These are phyloP conservation scores for Sorex araneus DNA, from an alignment of 2,113 vertebrate genomes.

Conservation along the genomic window DNA sequence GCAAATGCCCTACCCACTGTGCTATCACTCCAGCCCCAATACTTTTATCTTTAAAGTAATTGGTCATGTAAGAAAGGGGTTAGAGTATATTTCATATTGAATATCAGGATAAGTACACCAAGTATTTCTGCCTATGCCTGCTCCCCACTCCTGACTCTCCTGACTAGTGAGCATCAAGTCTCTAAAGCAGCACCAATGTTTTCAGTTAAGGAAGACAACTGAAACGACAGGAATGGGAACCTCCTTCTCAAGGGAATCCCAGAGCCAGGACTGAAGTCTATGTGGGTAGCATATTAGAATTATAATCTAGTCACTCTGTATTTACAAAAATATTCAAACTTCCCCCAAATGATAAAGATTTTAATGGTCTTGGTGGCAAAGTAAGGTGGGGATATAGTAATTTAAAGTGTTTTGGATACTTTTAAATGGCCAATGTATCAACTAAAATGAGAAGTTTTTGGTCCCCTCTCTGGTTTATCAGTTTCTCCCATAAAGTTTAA, in stretches of 20 bases:
- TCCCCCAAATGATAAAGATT: neutral
- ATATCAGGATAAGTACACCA: conserved; percentile 63
- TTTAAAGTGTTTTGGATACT: neutral
- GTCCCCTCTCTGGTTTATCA: conserved; percentile 13
- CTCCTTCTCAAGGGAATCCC: conserved; percentile 64
- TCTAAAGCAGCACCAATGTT: conserved; percentile 58
- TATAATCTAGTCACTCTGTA: conserved; percentile 66
- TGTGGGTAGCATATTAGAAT: conserved; percentile 47
- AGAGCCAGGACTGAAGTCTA: conserved; percentile 55
- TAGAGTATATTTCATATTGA: conserved; percentile 71
- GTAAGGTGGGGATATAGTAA: neutral
- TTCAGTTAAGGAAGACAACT: conserved; percentile 72
- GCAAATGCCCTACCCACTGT: too few relatives aligned
- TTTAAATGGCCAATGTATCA: conserved; percentile 48
- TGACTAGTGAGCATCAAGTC: conserved; percentile 57
- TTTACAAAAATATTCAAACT: conserved; percentile 54
- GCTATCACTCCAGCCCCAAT: neutral
- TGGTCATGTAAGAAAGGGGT: conserved; percentile 61
- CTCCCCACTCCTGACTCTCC: neutral
- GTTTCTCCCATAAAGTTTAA: conserved; percentile 33
- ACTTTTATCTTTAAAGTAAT: conserved; percentile 53
- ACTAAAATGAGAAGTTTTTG: conserved; percentile 30
- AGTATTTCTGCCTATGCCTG: conserved; percentile 29
- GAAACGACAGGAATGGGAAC: conserved; percentile 49
- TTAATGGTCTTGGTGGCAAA: conserved; percentile 38